Conservation (phyloP, 2,113 vertebrate species). For the Oxygymnocypris stewartii region DNA sequence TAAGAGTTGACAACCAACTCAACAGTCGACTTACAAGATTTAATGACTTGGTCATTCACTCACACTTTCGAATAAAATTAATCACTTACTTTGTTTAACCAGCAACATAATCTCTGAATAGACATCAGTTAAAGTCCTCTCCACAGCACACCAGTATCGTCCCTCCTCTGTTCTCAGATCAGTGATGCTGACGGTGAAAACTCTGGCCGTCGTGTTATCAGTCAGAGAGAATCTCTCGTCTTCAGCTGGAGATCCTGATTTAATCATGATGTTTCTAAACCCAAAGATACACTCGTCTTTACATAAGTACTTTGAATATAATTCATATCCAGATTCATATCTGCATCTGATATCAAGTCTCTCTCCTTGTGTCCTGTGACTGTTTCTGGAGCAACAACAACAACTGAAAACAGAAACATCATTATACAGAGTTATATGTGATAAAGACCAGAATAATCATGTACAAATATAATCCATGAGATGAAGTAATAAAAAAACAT, state of each 20-base stretch:
- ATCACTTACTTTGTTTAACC: conserved; percentile 45
- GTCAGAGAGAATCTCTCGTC: conserved; percentile 58
- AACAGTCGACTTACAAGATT: background rate
- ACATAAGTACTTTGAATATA: conserved; percentile 58
- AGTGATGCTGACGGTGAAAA: conserved; percentile 64
- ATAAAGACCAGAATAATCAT: background rate
- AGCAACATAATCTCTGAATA: conserved; percentile 56
- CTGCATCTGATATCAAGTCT: conserved; percentile 46
- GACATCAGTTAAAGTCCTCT: background rate
- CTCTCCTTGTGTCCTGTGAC: conserved; percentile 25
- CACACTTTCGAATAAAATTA: too few relatives aligned
- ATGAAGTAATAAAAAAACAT: too few relatives aligned
- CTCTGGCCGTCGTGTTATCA: conserved; percentile 16
- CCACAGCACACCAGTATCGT: conserved; percentile 59
- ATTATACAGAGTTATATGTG: background rate
- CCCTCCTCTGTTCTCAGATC: conserved; percentile 58
- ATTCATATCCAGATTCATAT: conserved; percentile 23
- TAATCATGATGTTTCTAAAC: background rate
- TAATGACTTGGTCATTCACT: too few relatives aligned
- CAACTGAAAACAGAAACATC: conserved; percentile 6
- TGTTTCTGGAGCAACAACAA: background rate
- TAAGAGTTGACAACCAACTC: too few relatives aligned
- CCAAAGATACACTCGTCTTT: conserved; percentile 48
- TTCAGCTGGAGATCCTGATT: conserved; percentile 27
- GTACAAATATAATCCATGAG: background rate